Evolutionary conservation across 2,888 invertebrate species (phyloP).

Genomic region (Drosophila siamana): DNA sequence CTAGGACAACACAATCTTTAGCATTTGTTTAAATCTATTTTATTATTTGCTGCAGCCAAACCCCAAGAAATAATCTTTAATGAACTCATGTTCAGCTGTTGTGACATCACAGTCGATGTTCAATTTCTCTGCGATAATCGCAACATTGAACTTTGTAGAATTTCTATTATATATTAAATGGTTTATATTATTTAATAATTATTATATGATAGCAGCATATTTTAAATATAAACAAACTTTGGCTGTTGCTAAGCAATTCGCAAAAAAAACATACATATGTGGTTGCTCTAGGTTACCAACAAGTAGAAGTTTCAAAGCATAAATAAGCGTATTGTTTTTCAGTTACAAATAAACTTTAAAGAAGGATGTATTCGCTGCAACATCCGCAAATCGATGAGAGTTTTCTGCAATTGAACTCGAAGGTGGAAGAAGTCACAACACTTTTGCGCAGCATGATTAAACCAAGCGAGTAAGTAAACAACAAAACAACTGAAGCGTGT

Average conservation of each 20-base stretch:
- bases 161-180: no score
- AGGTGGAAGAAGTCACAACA: conserved; percentile 59
- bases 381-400: conserved; percentile 66
- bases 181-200: no score
- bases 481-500: neutral
- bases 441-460: conserved; percentile 46
- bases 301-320: conserved; percentile 13
- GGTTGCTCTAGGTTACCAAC: conserved; percentile 37
- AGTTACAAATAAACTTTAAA: conserved; percentile 1
- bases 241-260: conserved; percentile 36
- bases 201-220: no score
- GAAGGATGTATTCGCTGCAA: conserved; percentile 57
- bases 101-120: no score
- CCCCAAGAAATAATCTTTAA: no score
- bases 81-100: no score
- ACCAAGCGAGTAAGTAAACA: conserved; percentile 44
- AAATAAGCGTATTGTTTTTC: conserved; percentile 24
- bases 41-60: no score
- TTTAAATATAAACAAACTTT: neutral
- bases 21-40: no score
- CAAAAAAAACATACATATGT: no score
- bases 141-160: no score
- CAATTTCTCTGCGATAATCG: no score
- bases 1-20: no score
- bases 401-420: conserved; percentile 54